Evolutionary conservation across 2,888 invertebrate species (phyloP).

Genomic region (Athalia cordata): DNA sequence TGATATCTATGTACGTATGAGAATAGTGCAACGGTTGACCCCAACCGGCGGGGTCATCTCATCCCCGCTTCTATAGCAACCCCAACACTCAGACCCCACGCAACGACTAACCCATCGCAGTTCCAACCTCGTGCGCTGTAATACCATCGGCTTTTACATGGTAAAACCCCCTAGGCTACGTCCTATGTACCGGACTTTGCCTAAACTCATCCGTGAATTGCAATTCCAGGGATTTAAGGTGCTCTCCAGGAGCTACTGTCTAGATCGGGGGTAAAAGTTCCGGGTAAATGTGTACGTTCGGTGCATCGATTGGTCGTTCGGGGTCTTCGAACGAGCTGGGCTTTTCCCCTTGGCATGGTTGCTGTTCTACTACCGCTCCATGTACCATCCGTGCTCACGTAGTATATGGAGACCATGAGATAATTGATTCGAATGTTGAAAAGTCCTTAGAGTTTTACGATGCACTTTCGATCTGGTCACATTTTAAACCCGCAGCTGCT

Average conservation of each 20-base stretch:
- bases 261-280: slow-evolving; percentile 17
- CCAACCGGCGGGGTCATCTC: slow-evolving; percentile 68
- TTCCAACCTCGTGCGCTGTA: slow-evolving; percentile 42
- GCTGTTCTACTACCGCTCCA: neutral
- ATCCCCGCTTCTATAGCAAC: slow-evolving; percentile 52
- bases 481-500: too few relatives aligned
- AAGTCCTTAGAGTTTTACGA: too few relatives aligned
- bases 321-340: slow-evolving; percentile 30
- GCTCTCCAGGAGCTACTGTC: neutral
- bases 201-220: slow-evolving; percentile 40
- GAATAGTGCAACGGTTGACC: slow-evolving; percentile 67
- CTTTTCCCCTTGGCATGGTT: neutral
- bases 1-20: slow-evolving; percentile 51
- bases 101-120: slow-evolving; percentile 54
- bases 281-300: slow-evolving; percentile 9
- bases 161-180: slow-evolving; percentile 53
- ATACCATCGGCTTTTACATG: slow-evolving; percentile 50
- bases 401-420: too few relatives aligned
- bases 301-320: slow-evolving; percentile 39
- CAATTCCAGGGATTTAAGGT: slow-evolving; percentile 39
- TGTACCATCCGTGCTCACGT: neutral
- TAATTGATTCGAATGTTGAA: too few relatives aligned
- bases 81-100: slow-evolving; percentile 57
- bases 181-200: slow-evolving; percentile 21
- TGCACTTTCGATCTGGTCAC: too few relatives aligned